Conservation (phyloP, 2,113 vertebrate species). For the Manacus vitellinus region DNA sequence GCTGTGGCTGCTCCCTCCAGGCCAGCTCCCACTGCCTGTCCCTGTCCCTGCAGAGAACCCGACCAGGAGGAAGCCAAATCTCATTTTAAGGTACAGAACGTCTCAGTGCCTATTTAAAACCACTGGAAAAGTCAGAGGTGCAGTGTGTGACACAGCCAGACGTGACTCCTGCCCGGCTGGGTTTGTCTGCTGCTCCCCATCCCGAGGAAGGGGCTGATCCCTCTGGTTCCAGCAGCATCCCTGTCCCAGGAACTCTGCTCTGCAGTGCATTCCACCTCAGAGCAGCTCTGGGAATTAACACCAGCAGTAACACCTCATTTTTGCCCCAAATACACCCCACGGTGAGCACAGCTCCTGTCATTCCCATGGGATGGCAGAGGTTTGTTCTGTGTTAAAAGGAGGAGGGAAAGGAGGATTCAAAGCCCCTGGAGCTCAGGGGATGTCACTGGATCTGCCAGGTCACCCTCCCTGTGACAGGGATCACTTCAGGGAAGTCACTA, state of each 20-base stretch:
- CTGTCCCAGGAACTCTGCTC: neutral
- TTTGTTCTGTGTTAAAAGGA: neutral
- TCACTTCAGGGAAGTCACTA: neutral
- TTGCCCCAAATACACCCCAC: neutral
- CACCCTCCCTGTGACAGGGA: neutral
- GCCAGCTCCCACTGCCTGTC: neutral
- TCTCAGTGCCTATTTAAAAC: neutral
- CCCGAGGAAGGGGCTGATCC: neutral
- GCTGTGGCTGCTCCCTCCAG: neutral
- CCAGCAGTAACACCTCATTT: accelerated
- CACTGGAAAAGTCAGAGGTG: neutral
- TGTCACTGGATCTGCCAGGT: neutral
- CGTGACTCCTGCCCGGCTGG: neutral
- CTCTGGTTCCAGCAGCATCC: neutral
- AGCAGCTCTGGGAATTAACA: accelerated
- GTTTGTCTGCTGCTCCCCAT: neutral
- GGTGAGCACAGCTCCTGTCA: neutral
- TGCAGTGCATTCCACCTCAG: neutral
- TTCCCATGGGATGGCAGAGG: neutral
- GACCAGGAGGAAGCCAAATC: neutral
- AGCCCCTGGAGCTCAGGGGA: neutral
- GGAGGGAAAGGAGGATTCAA: neutral
- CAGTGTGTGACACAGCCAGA: neutral
- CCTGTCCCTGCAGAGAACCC: neutral
- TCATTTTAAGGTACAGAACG: neutral